Evolutionary conservation across 2,113 vertebrate genomes (phyloP).

Genomic region (Oryzias woworae): DNA sequence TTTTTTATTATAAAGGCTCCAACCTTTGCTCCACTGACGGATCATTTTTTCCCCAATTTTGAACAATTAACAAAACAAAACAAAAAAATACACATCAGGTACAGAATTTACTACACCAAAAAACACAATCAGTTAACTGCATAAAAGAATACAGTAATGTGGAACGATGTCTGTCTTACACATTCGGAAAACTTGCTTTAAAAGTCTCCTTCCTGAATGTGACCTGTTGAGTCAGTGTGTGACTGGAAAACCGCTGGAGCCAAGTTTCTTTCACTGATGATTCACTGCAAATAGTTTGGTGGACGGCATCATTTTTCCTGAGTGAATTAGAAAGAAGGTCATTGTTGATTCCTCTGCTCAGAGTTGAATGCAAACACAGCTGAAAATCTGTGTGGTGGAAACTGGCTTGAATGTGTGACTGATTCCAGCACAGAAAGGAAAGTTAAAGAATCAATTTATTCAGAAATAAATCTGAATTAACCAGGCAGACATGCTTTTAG

Average conservation of each 20-base stretch:
- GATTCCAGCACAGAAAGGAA: background rate
- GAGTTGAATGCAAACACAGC: constrained; percentile 27
- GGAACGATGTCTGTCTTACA: background rate
- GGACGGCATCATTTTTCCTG: constrained; percentile 40
- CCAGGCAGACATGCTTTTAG: background rate
- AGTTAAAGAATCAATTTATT: background rate
- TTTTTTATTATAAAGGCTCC: no score
- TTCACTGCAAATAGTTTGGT: constrained; percentile 23
- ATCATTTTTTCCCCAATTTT: no score
- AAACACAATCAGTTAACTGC: no score
- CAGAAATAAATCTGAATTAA: background rate
- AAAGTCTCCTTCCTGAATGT: background rate
- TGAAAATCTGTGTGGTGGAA: constrained; percentile 23
- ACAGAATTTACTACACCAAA: no score
- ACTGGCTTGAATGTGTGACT: constrained; percentile 12
- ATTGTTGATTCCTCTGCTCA: constrained; percentile 44
- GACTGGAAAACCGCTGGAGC: constrained; percentile 11
- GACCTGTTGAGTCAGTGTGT: constrained; percentile 3
- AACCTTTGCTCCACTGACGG: no score
- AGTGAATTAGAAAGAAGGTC: constrained; percentile 62
- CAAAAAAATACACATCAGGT: no score
- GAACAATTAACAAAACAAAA: no score
- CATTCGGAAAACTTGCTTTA: background rate
- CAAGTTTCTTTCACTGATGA: constrained; percentile 26
- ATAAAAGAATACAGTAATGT: no score